These are phyloP conservation scores for Hirtodrosophila alboralis DNA, from an alignment of 2,888 invertebrate species.

Conservation along the genomic window DNA sequence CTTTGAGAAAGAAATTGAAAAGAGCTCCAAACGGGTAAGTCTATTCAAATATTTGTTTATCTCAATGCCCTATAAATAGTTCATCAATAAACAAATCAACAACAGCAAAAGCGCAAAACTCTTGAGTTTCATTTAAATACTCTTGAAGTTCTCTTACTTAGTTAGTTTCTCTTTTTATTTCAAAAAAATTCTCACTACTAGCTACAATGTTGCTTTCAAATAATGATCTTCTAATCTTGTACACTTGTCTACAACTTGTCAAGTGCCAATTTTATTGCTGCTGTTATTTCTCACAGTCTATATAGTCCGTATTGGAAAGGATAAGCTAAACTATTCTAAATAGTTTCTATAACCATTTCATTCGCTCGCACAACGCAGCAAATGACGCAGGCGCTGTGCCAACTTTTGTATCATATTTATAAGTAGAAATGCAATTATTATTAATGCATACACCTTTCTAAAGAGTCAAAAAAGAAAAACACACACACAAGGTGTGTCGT, in stretches of 20 bases:
- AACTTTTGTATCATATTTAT: constrained; percentile 66
- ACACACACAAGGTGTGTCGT: constrained; percentile 45
- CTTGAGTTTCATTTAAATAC: constrained; percentile 36
- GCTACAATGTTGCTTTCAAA: constrained; percentile 60
- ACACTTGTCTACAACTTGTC: constrained; percentile 66
- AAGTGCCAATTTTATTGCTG: constrained; percentile 38
- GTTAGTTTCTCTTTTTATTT: no score
- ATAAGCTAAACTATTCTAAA: constrained; percentile 24
- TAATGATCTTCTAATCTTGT: constrained; percentile 56
- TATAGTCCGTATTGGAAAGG: constrained; percentile 30
- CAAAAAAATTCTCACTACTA: constrained; percentile 5
- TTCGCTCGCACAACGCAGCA: constrained; percentile 31
- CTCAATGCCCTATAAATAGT: constrained; percentile 38
- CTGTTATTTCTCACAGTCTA: constrained; percentile 16
- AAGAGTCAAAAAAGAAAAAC: no score
- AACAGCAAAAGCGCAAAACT: constrained; percentile 10
- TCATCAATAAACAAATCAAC: constrained; percentile 13
- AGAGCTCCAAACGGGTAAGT: constrained; percentile 82
- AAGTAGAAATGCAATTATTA: constrained; percentile 64
- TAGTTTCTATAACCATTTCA: constrained; percentile 41
- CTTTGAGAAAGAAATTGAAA: constrained; percentile 82
- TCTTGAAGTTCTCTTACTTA: constrained; percentile 9
- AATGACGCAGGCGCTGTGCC: constrained; percentile 50
- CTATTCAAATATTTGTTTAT: constrained; percentile 23
- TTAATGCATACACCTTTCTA: constrained; percentile 55